These are phyloP conservation scores for Temnothorax curvispinosus DNA, from an alignment of 1,140 invertebrate genomes.

Conservation along the genomic window DNA sequence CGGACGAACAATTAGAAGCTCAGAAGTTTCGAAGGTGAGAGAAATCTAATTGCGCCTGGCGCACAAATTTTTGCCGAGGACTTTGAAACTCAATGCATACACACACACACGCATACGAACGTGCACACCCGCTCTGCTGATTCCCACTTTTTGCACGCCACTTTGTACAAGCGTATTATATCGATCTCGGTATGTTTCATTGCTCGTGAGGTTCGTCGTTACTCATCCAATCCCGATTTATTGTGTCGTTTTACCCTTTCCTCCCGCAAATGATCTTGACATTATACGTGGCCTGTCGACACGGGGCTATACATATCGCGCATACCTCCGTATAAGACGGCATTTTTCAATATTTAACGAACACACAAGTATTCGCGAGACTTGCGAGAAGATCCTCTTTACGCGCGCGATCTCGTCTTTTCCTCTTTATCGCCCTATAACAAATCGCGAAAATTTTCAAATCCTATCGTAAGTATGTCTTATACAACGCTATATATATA, in stretches of 20 bases:
- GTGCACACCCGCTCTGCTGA: background rate
- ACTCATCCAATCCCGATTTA: slow-evolving; percentile 1
- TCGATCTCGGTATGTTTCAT: slow-evolving; percentile 67
- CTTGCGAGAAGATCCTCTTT: background rate
- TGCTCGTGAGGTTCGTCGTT: slow-evolving; percentile 42
- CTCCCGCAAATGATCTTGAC: background rate
- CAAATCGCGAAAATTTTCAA: background rate
- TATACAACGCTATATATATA: background rate
- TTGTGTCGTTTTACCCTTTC: background rate
- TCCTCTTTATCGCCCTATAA: background rate
- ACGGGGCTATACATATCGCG: background rate
- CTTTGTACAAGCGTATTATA: slow-evolving; percentile 59
- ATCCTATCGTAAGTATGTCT: background rate
- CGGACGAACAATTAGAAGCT: background rate
- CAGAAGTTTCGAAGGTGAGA: slow-evolving; percentile 18
- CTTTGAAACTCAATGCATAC: background rate
- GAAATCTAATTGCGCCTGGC: slow-evolving; percentile 9
- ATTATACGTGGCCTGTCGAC: background rate
- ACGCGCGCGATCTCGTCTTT: background rate
- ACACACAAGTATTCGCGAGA: background rate
- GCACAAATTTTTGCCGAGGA: slow-evolving; percentile 7
- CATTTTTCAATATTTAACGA: background rate
- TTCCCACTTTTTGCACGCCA: slow-evolving; percentile 26
- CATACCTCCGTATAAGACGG: background rate
- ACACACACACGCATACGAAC: background rate